Base-by-base conservation (phyloP, 2,797 vertebrate species). In the Anguilla marmorata region DNA sequence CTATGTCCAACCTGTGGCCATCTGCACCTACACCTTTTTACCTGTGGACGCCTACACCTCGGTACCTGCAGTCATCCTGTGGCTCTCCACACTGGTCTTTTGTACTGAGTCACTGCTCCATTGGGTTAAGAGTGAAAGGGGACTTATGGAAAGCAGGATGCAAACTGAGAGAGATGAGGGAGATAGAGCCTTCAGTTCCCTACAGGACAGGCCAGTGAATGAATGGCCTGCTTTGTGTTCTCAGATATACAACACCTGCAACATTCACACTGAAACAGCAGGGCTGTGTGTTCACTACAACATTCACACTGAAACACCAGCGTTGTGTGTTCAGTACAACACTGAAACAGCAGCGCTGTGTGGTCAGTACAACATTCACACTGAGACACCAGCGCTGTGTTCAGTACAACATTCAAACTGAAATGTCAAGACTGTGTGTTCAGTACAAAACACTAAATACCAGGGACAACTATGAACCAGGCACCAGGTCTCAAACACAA, bases 61-160 rank as follows among this genome's bases (percentile, higher is more conserved):
- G 21, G 58, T 24, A 63, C 16, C 58, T 19, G 58, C 58, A 21
- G 58, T 27, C 63, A 69, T 27, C 74, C 74, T 19, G 37, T 9
- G 8, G 63, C 63, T n/a, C 24, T 69, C 63, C 33, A 82, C 19
- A 24, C 7, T 45, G 24, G 19, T 50, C 74, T 6, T 19, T 21
- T 45, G 14, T 41, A 8, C 41, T 7, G 45, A 16, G 45, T 50
- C 41, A 50, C 19, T 45, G 9, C 9, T 82, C 45, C 74, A 21
- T 24, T 5, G 79, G 9, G 45, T 88, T 86, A 76, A 84, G 89
- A 88, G 82, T 80, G 88, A 89, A 87, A 88, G 69, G 21, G 87
- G 88, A 27, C 84, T 89, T 92, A 96, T 94, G 95, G 94, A 96
- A 96, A 96, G 92, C 89, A 94, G 93, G 86, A 96, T 96, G 96